phyloP scores from a whole-genome alignment of 2,888 invertebrate species.

The Serrognathus titanus region DNA sequence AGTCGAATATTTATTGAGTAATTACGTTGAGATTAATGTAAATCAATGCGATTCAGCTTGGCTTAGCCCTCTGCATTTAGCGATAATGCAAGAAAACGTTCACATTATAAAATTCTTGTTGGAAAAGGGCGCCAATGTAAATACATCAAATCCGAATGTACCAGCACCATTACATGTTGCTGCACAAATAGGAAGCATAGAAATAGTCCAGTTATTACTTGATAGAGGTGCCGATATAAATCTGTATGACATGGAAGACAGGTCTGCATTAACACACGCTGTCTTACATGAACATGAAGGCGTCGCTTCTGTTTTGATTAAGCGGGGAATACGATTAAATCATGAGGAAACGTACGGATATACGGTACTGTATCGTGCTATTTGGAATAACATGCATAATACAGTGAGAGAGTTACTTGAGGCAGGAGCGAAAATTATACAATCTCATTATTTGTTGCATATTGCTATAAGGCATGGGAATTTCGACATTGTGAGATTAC shows the following conservation, averaged over 20 bases:
- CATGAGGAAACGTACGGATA: conserved; percentile 68
- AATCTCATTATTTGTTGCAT: conserved; percentile 67
- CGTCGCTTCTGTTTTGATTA: conserved; percentile 51
- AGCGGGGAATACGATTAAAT: conserved; percentile 61
- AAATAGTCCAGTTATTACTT: conserved; percentile 38
- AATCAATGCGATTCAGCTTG: conserved; percentile 65
- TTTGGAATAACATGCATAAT: conserved; percentile 60
- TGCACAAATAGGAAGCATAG: conserved; percentile 29
- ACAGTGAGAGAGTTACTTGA: conserved; percentile 59
- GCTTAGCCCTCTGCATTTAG: conserved; percentile 66
- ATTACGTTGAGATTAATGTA: conserved; percentile 56
- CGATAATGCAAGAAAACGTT: conserved; percentile 56
- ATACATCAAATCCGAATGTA: conserved; percentile 44
- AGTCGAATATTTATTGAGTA: conserved; percentile 55
- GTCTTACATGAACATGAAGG: conserved; percentile 45
- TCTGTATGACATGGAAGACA: conserved; percentile 46
- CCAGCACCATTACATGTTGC: conserved; percentile 47
- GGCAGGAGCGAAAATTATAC: conserved; percentile 67
- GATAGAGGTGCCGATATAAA: conserved; percentile 43
- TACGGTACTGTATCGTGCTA: conserved; percentile 69
- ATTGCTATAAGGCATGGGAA: conserved; percentile 63
- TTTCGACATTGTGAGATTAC: conserved; percentile 55
- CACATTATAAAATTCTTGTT: conserved; percentile 58
- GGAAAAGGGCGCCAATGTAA: conserved; percentile 59
- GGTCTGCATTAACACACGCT: conserved; percentile 51